Percentiles rank a stretch among this genome's conserved stretches.
These are phyloP conservation scores for Mionectes olivaceus DNA, from an alignment of 2,797 vertebrate genomes.

Conservation along the genomic window DNA sequence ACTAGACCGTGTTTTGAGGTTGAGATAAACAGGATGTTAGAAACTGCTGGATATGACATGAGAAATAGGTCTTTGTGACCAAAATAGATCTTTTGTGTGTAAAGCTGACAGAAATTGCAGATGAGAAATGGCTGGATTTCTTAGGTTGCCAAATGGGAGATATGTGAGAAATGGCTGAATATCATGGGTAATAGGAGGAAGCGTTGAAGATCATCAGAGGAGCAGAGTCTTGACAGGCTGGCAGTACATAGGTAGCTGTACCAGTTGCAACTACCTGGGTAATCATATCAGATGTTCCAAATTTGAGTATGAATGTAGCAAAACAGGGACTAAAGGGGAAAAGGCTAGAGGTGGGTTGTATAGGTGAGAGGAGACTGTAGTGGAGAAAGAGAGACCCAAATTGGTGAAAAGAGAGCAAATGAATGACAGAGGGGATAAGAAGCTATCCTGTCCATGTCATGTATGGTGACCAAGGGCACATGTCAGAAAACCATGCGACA, in stretches of 20 bases:
- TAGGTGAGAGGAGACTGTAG: background rate
- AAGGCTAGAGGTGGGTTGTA: background rate
- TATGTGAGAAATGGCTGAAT: background rate
- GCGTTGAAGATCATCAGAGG: background rate
- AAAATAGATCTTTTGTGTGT: background rate
- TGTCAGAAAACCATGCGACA: background rate
- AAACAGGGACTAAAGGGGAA: background rate
- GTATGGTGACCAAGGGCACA: background rate
- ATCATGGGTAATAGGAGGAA: background rate
- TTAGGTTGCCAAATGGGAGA: background rate
- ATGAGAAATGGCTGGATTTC: background rate
- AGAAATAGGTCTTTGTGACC: background rate
- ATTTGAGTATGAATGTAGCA: background rate
- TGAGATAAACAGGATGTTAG: background rate
- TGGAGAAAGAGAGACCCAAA: background rate
- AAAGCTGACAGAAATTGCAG: background rate
- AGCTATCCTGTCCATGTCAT: rapidly evolving
- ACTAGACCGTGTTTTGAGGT: background rate
- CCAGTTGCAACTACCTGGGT: background rate
- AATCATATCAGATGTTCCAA: background rate
- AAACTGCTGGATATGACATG: background rate
- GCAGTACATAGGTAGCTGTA: background rate
- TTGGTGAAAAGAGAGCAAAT: background rate
- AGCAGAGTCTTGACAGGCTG: background rate
- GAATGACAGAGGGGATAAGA: background rate